Evolutionary conservation across 2,888 invertebrate species (phyloP).

Genomic region (Taenaris catops): DNA sequence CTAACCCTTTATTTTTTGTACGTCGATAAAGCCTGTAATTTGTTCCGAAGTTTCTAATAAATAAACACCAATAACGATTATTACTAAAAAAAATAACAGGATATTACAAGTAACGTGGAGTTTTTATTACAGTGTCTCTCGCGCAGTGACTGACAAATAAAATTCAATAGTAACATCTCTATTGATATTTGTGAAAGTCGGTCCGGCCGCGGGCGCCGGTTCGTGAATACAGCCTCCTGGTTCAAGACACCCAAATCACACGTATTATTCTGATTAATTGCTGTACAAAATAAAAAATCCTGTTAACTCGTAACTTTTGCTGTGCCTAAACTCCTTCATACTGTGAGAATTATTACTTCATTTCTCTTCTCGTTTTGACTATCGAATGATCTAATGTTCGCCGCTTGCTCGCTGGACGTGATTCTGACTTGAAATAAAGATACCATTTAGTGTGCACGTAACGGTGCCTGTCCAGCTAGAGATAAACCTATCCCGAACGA

Average conservation of each 20-base stretch:
- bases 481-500: conserved; percentile 44
- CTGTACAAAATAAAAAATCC: conserved; percentile 57
- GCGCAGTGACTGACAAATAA: conserved; percentile 46
- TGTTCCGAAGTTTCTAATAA: conserved; percentile 73
- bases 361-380: conserved; percentile 41
- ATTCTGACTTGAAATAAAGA: conserved; percentile 58
- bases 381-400: conserved; percentile 41
- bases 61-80: conserved; percentile 80
- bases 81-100: conserved; percentile 78
- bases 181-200: conserved; percentile 73
- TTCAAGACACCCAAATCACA: conserved; percentile 60
- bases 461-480: conserved; percentile 45
- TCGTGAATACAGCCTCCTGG: conserved; percentile 64
- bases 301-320: conserved; percentile 50
- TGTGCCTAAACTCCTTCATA: conserved; percentile 55
- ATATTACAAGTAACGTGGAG: conserved; percentile 63
- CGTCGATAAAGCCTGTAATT: conserved; percentile 76
- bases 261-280: conserved; percentile 76
- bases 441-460: conserved; percentile 50
- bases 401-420: conserved; percentile 45
- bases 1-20: conserved; percentile 75
- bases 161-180: conserved; percentile 71
- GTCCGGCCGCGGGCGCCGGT: conserved; percentile 54
- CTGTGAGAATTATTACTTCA: conserved; percentile 58
- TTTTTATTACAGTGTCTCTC: conserved; percentile 65